A percentile compares a stretch with the other conserved stretches of the same genome.
phyloP scores from a whole-genome alignment of 2,113 vertebrate genomes.

The Jaculus jaculus region DNA sequence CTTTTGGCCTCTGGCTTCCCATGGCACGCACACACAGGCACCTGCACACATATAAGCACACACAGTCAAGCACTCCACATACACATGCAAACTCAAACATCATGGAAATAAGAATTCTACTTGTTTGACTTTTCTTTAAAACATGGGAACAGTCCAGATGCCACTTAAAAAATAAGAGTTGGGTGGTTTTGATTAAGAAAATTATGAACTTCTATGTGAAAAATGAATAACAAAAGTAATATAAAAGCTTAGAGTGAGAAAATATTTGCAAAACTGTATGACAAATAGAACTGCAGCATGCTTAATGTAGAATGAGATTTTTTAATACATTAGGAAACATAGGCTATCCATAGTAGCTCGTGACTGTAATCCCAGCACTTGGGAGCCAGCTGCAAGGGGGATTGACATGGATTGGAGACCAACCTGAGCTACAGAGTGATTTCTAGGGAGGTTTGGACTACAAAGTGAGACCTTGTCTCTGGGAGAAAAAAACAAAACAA shows the following conservation, averaged over 20 bases:
- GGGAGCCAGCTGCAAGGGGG: not conserved
- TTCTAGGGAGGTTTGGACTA: not conserved
- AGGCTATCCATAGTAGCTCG: no score
- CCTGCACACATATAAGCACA: no score
- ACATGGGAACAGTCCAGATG: not conserved
- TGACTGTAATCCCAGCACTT: not conserved
- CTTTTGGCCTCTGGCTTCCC: no score
- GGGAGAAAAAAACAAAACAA: not conserved
- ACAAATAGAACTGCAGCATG: not conserved
- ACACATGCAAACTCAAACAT: not conserved
- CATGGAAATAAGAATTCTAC: not conserved
- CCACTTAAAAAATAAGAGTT: not conserved
- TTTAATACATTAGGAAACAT: not conserved
- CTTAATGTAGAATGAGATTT: not conserved
- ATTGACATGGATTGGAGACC: not conserved
- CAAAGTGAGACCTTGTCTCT: not conserved
- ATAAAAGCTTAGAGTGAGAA: not conserved
- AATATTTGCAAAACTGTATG: not conserved
- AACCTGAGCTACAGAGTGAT: not conserved
- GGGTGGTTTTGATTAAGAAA: not conserved
- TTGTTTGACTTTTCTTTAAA: not conserved
- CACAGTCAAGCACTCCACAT: no score
- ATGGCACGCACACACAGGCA: no score
- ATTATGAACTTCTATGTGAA: conserved; percentile 1
- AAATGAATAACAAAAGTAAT: not conserved